Percentiles rank a stretch among this genome's conserved stretches.
Evolutionary conservation across 30 jellyfish, hydroid and myxozoan genomes (phyloP).

Genomic region (Hydractinia echinata): DNA sequence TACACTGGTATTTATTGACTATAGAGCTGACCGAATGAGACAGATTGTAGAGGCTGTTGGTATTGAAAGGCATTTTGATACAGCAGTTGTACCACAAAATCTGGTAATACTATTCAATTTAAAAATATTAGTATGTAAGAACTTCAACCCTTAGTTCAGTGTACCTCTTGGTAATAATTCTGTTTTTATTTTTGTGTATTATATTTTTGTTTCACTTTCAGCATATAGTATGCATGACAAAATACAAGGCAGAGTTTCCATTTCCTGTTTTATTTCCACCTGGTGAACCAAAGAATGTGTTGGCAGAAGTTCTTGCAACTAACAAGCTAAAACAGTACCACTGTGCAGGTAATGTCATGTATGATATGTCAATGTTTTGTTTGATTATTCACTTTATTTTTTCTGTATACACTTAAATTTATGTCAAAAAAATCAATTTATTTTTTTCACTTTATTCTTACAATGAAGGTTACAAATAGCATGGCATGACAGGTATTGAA

Average conservation of each 20-base stretch:
- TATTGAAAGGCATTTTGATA: conserved; percentile 77
- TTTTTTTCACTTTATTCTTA: too few relatives aligned
- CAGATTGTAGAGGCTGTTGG: conserved; percentile 97
- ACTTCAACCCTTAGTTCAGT: neutral
- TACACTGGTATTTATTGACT: conserved; percentile 88
- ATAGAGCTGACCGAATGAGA: conserved; percentile 99
- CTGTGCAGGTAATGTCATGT: conserved; percentile 76
- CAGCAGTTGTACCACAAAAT: conserved; percentile 72
- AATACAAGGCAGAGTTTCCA: conserved; percentile 84
- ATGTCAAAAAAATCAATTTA: too few relatives aligned
- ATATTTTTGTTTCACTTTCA: conserved; percentile 30
- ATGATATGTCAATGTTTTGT: too few relatives aligned
- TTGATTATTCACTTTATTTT: too few relatives aligned
- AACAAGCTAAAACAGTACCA: conserved; percentile 84
- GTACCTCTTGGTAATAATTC: neutral
- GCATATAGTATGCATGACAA: conserved; percentile 87
- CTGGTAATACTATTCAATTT: conserved; percentile 36
- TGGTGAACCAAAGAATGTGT: conserved; percentile 73
- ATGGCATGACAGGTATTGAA: too few relatives aligned
- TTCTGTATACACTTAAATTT: too few relatives aligned
- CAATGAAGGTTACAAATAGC: too few relatives aligned
- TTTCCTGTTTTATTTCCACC: conserved; percentile 97
- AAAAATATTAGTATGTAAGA: neutral
- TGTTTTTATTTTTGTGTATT: neutral
- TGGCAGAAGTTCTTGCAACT: conserved; percentile 93